Evolutionary conservation across 30 jellyfish, hydroid and myxozoan genomes (phyloP).

Genomic region (Rhopilema esculentum): DNA sequence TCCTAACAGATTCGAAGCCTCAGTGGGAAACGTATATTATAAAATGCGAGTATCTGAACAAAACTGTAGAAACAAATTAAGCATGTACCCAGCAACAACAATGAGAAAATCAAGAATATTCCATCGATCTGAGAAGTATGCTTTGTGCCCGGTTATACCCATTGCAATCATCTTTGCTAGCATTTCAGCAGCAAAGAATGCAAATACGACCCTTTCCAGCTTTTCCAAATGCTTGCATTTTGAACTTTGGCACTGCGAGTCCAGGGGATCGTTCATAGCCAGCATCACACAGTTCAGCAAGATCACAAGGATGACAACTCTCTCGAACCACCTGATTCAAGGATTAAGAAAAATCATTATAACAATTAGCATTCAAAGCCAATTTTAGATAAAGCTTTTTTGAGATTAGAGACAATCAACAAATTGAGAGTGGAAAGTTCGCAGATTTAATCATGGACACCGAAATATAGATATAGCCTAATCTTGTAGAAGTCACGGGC

Average conservation of each 20-base stretch:
- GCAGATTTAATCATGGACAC: no score
- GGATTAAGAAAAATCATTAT: conserved; percentile 23
- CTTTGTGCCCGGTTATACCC: conserved; percentile 83
- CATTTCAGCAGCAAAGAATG: conserved; percentile 90
- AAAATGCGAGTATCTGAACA: no score
- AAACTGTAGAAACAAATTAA: not conserved
- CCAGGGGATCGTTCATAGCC: conserved; percentile 88
- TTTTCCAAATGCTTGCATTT: conserved; percentile 68
- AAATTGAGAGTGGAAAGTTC: no score
- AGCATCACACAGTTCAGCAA: conserved; percentile 85
- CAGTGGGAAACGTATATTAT: no score
- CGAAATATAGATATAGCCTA: no score
- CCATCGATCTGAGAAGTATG: conserved; percentile 90
- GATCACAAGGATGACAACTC: conserved; percentile 81
- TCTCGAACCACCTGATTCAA: conserved; percentile 88
- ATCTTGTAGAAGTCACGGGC: no score
- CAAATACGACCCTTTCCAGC: conserved; percentile 77
- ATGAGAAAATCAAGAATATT: conserved; percentile 83
- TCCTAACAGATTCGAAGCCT: no score
- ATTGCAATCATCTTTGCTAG: conserved; percentile 85
- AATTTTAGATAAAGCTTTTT: not conserved
- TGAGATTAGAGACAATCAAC: not conserved
- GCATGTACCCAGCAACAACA: conserved; percentile 89
- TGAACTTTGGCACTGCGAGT: conserved; percentile 59
- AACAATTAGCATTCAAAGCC: not conserved